A percentile compares a stretch with the other conserved stretches of the same genome.
Conservation (phyloP, 2,888 invertebrate species). For the Caradrina kadenii region DNA sequence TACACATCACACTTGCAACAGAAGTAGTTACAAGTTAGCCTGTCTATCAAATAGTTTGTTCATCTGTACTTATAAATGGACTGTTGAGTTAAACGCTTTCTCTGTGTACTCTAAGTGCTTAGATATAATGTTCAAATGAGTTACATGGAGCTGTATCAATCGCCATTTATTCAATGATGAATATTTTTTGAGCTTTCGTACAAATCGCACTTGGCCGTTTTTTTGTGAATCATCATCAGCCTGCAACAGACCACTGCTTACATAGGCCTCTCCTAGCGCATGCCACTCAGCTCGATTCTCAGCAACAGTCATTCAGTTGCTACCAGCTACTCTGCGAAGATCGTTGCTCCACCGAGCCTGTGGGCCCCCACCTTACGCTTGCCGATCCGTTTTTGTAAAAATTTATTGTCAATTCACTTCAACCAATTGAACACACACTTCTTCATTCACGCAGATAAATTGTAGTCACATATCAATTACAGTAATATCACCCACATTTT, state of each 20-base stretch:
- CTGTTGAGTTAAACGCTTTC: constrained; percentile 6
- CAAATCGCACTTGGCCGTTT: neutral
- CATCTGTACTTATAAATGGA: constrained; percentile 21
- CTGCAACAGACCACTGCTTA: no score
- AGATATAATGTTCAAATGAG: constrained; percentile 1
- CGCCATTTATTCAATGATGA: neutral
- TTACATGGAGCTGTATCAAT: neutral
- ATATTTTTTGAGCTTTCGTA: neutral
- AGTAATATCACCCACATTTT: constrained; percentile 28
- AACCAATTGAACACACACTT: neutral
- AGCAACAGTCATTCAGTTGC: no score
- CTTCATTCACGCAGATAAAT: constrained; percentile 25
- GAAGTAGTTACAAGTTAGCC: neutral
- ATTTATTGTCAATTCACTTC: neutral
- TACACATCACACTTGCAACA: no score
- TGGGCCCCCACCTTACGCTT: no score
- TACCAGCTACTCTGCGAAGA: no score
- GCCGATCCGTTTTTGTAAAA: neutral
- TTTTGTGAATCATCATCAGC: no score
- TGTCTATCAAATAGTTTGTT: neutral
- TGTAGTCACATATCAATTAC: constrained; percentile 49
- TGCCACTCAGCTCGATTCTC: no score
- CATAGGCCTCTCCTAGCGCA: no score
- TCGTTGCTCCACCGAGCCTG: no score
- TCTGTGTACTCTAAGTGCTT: constrained; percentile 23